Conservation (phyloP, 2,113 vertebrate genomes). For the Orthonyx spaldingii region DNA sequence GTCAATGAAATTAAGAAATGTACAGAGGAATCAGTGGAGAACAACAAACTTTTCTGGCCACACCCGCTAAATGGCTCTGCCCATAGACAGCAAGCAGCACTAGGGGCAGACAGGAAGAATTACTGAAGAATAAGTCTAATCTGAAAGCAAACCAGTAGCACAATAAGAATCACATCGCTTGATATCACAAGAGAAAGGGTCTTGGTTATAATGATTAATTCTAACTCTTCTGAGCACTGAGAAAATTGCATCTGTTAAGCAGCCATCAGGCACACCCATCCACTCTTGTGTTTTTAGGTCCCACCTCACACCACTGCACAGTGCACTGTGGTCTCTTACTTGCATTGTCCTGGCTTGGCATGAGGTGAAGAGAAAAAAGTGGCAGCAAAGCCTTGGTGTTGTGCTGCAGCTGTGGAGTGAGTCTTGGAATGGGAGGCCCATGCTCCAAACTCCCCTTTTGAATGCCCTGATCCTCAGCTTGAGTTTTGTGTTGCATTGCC, state of each 20-base stretch:
- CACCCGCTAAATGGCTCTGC: neutral
- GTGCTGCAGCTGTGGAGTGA: neutral
- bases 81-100: neutral
- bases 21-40: neutral
- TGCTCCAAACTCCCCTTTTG: neutral
- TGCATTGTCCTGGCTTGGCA: neutral
- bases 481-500: neutral
- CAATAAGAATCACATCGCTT: neutral
- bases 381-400: neutral
- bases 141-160: neutral
- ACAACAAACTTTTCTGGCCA: neutral
- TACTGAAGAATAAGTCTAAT: neutral
- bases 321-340: neutral
- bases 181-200: neutral
- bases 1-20: neutral
- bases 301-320: neutral
- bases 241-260: neutral
- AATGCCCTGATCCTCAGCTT: neutral
- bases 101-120: neutral
- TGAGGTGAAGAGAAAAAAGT: neutral
- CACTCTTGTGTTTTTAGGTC: neutral
- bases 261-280: neutral
- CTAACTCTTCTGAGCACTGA: neutral
- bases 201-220: neutral
- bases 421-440: neutral